These are phyloP conservation scores for Gallinago undulata DNA, from an alignment of 2,113 vertebrate species.

Conservation along the genomic window DNA sequence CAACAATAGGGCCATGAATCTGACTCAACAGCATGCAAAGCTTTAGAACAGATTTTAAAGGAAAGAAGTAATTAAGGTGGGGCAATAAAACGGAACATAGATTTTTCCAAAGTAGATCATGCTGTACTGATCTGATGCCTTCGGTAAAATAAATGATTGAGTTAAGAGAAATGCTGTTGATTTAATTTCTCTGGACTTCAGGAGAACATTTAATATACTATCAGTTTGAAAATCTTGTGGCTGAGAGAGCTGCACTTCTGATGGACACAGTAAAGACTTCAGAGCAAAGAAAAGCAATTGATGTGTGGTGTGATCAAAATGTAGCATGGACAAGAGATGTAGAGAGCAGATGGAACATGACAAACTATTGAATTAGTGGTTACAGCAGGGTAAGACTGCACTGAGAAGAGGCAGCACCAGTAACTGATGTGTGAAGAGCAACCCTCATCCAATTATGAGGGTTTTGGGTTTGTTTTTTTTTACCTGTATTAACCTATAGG, in stretches of 20 bases:
- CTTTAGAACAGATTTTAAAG: neutral
- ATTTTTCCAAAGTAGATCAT: neutral
- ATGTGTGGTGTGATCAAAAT: accelerated
- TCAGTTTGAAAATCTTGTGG: neutral
- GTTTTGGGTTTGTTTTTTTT: neutral
- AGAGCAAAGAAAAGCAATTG: neutral
- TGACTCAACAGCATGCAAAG: neutral
- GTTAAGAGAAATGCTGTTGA: neutral
- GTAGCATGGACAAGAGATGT: neutral
- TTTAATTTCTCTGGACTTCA: neutral
- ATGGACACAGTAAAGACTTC: neutral
- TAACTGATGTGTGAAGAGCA: neutral
- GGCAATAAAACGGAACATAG: neutral
- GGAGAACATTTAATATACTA: neutral
- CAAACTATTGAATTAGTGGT: neutral
- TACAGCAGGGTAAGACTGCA: neutral
- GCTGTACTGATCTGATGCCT: neutral
- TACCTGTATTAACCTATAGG: neutral
- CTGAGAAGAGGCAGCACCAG: neutral
- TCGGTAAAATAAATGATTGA: neutral
- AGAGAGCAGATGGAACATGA: neutral
- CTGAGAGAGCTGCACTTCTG: neutral
- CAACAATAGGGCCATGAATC: neutral
- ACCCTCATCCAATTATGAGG: neutral
- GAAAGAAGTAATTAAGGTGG: neutral